Conservation (phyloP, 2,888 invertebrate species). For the Orchesella flavescens region DNA sequence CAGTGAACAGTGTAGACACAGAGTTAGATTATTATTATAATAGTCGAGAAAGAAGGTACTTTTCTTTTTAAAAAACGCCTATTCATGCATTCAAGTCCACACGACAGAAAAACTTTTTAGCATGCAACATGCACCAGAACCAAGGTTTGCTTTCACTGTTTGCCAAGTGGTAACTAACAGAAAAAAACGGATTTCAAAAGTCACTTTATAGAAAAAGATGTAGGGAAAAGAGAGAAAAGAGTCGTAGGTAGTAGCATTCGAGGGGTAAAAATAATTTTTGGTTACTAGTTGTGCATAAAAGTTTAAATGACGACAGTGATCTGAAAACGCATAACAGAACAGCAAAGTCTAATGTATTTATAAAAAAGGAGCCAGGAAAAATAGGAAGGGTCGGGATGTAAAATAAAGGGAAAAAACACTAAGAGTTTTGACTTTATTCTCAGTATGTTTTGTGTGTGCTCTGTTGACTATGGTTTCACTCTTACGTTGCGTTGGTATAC, state of each 20-base stretch:
- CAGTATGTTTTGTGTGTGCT: too few species aligned
- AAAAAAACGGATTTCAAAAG: neutral
- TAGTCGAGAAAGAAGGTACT: too few species aligned
- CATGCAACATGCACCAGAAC: constrained; percentile 26
- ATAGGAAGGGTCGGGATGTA: neutral
- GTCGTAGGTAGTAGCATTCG: too few species aligned
- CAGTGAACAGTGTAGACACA: too few species aligned
- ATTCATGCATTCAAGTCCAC: too few species aligned
- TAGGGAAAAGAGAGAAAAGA: constrained; percentile 4
- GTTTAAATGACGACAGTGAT: constrained; percentile 15
- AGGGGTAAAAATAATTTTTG: too few species aligned
- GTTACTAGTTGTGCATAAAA: too few species aligned
- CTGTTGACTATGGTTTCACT: neutral
- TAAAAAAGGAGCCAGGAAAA: neutral
- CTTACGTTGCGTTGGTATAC: neutral
- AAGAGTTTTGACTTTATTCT: constrained; percentile 17
- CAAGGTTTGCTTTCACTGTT: constrained; percentile 26
- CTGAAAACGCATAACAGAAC: neutral
- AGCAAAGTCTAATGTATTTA: constrained; percentile 13
- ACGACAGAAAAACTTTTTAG: neutral
- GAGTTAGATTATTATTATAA: too few species aligned
- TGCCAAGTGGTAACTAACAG: constrained; percentile 29
- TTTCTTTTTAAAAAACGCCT: too few species aligned
- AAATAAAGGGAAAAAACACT: neutral
- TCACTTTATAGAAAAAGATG: constrained; percentile 10